phyloP scores from a whole-genome alignment of 2,888 invertebrate genomes.

The Amphimallon solstitiale region DNA sequence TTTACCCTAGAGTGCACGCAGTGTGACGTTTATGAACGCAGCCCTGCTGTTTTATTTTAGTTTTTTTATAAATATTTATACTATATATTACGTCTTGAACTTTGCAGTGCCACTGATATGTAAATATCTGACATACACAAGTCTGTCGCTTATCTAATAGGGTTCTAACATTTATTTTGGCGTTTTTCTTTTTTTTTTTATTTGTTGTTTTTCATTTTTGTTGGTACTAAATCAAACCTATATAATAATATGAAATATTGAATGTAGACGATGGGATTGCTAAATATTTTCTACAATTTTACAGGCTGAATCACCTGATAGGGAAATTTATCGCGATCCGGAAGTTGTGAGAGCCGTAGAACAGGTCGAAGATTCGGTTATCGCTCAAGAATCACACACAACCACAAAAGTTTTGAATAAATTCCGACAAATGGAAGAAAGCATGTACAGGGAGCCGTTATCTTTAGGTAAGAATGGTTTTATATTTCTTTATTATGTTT shows the following conservation, averaged over 20 bases:
- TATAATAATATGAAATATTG: background rate
- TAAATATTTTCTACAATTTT: constrained; percentile 25
- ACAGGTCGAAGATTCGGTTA: constrained; percentile 65
- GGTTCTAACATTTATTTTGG: constrained; percentile 20
- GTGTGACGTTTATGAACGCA: too few species aligned
- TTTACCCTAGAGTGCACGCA: too few species aligned
- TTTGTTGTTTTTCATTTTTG: constrained; percentile 9
- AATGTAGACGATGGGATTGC: background rate
- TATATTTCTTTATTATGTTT: too few species aligned
- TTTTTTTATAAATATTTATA: too few species aligned
- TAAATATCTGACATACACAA: constrained; percentile 16
- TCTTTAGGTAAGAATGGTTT: constrained; percentile 53
- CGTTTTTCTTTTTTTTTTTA: constrained; percentile 18
- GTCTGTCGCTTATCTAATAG: constrained; percentile 15
- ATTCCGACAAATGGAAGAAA: constrained; percentile 89
- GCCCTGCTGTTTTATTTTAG: too few species aligned
- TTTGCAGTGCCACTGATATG: constrained; percentile 1
- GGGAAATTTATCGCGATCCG: constrained; percentile 79
- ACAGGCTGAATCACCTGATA: constrained; percentile 75
- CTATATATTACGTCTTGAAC: background rate
- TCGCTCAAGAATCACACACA: constrained; percentile 73
- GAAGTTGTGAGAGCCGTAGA: constrained; percentile 74
- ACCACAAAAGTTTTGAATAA: constrained; percentile 88
- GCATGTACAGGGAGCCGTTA: constrained; percentile 66
- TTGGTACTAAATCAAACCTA: constrained; percentile 12